Conservation (phyloP, 2,113 vertebrate genomes). For the Tursiops truncatus region DNA sequence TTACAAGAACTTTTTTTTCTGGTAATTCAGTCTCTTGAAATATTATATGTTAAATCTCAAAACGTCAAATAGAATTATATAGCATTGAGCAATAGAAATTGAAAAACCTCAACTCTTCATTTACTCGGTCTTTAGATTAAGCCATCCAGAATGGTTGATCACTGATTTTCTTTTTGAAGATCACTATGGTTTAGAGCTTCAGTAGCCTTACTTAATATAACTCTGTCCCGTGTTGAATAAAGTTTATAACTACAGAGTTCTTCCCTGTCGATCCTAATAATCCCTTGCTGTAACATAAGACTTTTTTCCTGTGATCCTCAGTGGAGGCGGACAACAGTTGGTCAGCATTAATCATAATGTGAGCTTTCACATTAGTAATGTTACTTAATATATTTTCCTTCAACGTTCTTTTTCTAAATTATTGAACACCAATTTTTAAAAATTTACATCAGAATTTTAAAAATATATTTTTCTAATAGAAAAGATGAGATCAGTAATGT, state of each 20-base stretch:
- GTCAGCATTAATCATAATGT: slow-evolving; percentile 32
- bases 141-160: neutral
- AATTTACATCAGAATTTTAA: neutral
- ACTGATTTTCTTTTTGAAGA: slow-evolving; percentile 12
- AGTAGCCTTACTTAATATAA: neutral
- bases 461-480: neutral
- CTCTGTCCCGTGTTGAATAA: neutral
- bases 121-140: neutral
- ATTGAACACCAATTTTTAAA: neutral
- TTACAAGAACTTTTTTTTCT: neutral
- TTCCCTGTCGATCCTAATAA: slow-evolving; percentile 46
- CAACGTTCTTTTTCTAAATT: neutral
- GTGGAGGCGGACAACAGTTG: neutral
- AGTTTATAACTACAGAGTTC: neutral
- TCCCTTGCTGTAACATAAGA: neutral
- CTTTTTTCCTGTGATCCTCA: neutral
- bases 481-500: neutral
- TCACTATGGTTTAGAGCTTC: slow-evolving; percentile 6
- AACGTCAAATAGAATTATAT: neutral
- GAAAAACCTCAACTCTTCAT: neutral
- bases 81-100: slow-evolving; percentile 4
- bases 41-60: neutral
- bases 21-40: neutral
- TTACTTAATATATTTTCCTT: slow-evolving; percentile 13
- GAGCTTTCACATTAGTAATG: neutral